These are phyloP conservation scores for Smittia sp. DNA, from an alignment of 2,888 invertebrate genomes.

Conservation along the genomic window DNA sequence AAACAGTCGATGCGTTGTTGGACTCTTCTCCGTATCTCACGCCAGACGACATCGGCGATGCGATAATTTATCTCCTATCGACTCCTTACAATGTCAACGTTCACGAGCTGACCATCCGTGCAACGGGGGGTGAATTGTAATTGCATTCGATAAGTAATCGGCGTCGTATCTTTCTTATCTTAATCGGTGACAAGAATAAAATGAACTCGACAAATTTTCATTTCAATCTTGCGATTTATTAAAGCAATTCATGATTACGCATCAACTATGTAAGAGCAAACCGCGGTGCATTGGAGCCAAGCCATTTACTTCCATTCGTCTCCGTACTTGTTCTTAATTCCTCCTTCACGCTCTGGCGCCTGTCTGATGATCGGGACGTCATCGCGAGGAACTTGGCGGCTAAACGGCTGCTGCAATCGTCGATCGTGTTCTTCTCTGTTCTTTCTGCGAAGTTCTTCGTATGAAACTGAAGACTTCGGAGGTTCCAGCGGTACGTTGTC, in stretches of 20 bases:
- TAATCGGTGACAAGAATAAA: too few species aligned
- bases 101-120: background rate
- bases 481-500: conserved; percentile 55
- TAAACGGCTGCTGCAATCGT: conserved; percentile 47
- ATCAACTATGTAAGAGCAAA: too few species aligned
- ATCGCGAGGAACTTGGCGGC: conserved; percentile 44
- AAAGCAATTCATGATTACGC: too few species aligned
- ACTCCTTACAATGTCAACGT: background rate
- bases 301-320: conserved; percentile 48
- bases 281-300: too few species aligned
- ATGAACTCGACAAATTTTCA: too few species aligned
- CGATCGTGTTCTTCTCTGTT: conserved; percentile 64
- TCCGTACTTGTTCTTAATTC: conserved; percentile 50
- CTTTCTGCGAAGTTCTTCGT: conserved; percentile 68
- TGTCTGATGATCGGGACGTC: conserved; percentile 44
- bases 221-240: too few species aligned
- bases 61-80: conserved; percentile 2
- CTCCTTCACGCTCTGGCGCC: conserved; percentile 36
- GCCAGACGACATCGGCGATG: conserved; percentile 25
- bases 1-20: background rate
- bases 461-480: conserved; percentile 58
- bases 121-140: conserved; percentile 19
- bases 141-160: background rate
- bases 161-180: too few species aligned
- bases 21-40: background rate